These are phyloP conservation scores for Synanthedon formicaeformis DNA, from an alignment of 2,888 invertebrate species.

Conservation along the genomic window DNA sequence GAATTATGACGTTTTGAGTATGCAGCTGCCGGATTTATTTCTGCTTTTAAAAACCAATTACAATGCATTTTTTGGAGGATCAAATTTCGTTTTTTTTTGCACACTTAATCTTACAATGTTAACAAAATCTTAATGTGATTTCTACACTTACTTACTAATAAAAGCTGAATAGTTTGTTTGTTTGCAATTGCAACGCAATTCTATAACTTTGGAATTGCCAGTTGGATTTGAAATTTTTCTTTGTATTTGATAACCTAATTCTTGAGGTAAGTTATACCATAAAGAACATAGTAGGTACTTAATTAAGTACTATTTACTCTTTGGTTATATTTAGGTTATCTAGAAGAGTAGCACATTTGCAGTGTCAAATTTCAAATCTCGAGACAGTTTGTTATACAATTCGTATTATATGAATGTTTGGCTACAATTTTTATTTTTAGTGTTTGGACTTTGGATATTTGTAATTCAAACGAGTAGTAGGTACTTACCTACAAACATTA, in stretches of 20 bases:
- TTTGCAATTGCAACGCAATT: not conserved
- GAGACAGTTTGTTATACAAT: not conserved
- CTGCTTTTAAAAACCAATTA: not conserved
- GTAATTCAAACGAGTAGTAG: too few species aligned
- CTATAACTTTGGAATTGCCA: too few species aligned
- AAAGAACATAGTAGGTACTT: too few species aligned
- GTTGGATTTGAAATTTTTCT: too few species aligned
- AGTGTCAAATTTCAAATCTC: not conserved
- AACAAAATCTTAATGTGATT: not conserved
- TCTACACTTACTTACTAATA: not conserved
- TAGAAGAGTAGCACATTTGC: too few species aligned
- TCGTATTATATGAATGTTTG: too few species aligned
- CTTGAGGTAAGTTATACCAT: not conserved
- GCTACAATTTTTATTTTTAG: too few species aligned
- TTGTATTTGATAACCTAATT: not conserved
- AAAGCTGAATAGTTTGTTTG: not conserved
- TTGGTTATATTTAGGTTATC: too few species aligned
- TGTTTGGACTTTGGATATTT: too few species aligned
- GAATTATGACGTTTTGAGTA: not conserved
- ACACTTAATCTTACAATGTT: not conserved
- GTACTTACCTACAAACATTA: too few species aligned
- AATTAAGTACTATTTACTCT: too few species aligned
- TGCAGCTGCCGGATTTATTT: not conserved
- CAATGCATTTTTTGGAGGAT: not conserved
- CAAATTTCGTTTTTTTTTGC: not conserved